These are phyloP conservation scores for Epizoanthus stellaris DNA, from an alignment of 92 coral and sea anemone species.

Conservation along the genomic window DNA sequence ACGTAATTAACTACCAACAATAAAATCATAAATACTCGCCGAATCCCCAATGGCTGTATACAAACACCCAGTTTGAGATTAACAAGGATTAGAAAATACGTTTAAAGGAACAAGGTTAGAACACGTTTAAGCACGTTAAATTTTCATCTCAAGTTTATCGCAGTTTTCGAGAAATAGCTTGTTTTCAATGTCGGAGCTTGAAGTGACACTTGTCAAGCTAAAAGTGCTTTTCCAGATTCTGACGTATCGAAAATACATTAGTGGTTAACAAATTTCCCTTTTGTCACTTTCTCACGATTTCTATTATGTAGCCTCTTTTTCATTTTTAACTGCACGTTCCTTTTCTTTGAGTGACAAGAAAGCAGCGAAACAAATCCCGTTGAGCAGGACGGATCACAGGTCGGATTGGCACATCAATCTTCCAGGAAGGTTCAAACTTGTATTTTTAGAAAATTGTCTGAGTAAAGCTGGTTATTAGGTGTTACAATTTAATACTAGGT, in stretches of 20 bases:
- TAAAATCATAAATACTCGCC: not conserved
- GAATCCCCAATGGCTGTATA: not conserved
- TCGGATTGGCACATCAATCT: not conserved
- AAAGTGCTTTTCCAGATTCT: not conserved
- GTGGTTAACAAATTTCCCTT: not conserved
- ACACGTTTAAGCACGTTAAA: no score
- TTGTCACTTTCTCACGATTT: not conserved
- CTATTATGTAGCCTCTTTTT: not conserved
- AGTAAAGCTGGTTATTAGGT: no score
- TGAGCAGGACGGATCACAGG: not conserved
- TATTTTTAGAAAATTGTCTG: not conserved
- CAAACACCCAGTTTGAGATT: not conserved
- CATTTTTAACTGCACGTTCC: not conserved
- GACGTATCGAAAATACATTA: not conserved
- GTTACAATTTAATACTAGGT: not conserved
- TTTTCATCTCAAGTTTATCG: not conserved
- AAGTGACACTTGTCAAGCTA: not conserved
- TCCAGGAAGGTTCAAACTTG: not conserved
- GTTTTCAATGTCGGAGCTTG: not conserved
- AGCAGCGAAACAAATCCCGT: not conserved
- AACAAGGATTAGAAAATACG: not conserved
- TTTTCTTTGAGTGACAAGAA: not conserved
- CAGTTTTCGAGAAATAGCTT: not conserved
- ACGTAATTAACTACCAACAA: not conserved
- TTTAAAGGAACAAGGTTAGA: not conserved